Base-by-base conservation (phyloP, 2,113 vertebrate species). In the Seriola rivoliana region DNA sequence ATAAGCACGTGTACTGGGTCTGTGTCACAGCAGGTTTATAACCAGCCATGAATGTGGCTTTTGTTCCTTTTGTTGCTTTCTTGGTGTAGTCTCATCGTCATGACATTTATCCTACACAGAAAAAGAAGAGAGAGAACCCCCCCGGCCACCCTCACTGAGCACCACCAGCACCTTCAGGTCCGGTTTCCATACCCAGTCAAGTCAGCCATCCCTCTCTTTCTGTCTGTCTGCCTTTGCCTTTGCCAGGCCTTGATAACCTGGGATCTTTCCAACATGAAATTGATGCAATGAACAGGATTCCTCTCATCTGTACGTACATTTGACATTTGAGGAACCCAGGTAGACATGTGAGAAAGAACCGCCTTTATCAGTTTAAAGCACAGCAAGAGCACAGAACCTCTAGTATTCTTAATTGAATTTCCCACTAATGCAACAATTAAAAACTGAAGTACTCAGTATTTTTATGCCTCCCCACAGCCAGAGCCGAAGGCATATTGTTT, bases 101-200 rank as follows among this genome's bases (percentile, higher is more conserved):
- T 93, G 90, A 90, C 89, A 92, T 92, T 91, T 92, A 90, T 79
- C 59, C 74, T 48, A 72, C 82, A 75, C 66, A 64, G 78, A 69
- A 77, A 74, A 85, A 85, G 69, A 88, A 71, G 17, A 12, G 64
- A 78, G 67, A 54, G 79, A 71, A 77, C 25, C 21, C 40, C 68
- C 67, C 40, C 68, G 64, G 77, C 0, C 2, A 13, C 59, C 77
- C 63, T 69, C 50, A 46, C 78, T 3, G 4, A 69, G 42, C 77
- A 72, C 40, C 65, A 16, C 11, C 84, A 81, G 58, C 86, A 84
- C 74, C 85, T 81, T 64, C 64, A 58, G 85, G 89, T 92, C 75
- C 66, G 12, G 12, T 63, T 60, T 78, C 66, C 67, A 65, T 63
- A 64, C 29, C 63, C 52, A 64, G 70, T 75, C 57, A 54, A 21